Percentiles rank a stretch among this genome's conserved stretches.
phyloP scores from a whole-genome alignment of 2,113 vertebrate species.

The Ictalurus punctatus region DNA sequence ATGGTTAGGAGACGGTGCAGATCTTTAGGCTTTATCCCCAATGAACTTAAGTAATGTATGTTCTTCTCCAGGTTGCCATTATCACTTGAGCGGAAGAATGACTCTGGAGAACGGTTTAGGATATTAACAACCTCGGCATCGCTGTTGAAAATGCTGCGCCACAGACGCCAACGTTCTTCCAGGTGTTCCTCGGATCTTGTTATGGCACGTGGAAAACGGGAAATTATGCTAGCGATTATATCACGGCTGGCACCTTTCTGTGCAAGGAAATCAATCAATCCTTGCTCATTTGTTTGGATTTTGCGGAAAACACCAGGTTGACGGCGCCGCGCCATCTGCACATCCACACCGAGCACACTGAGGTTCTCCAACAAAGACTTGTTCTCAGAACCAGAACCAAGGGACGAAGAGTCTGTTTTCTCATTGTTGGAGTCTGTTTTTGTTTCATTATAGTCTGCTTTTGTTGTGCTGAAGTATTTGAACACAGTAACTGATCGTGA shows the following conservation, averaged over 20 bases:
- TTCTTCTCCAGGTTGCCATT: constrained; percentile 78
- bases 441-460: neutral
- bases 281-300: constrained; percentile 68
- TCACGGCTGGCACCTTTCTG: constrained; percentile 70
- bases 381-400: constrained; percentile 59
- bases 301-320: constrained; percentile 73
- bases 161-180: constrained; percentile 76
- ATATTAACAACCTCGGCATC: constrained; percentile 75
- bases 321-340: constrained; percentile 67
- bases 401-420: neutral
- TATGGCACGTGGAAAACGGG: constrained; percentile 75
- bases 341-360: constrained; percentile 73
- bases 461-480: neutral
- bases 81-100: constrained; percentile 78
- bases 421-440: neutral
- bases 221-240: constrained; percentile 74
- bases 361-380: constrained; percentile 71
- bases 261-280: constrained; percentile 72
- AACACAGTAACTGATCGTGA: neutral
- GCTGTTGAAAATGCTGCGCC: constrained; percentile 72
- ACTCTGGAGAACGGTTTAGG: constrained; percentile 76
- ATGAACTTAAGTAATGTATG: constrained; percentile 71
- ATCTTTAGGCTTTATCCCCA: constrained; percentile 69
- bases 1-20: constrained; percentile 74
- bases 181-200: constrained; percentile 71